A percentile compares a stretch with the other conserved stretches of the same genome.
Evolutionary conservation across 2,797 vertebrate species (phyloP).

Genomic region (Chelonia mydas): DNA sequence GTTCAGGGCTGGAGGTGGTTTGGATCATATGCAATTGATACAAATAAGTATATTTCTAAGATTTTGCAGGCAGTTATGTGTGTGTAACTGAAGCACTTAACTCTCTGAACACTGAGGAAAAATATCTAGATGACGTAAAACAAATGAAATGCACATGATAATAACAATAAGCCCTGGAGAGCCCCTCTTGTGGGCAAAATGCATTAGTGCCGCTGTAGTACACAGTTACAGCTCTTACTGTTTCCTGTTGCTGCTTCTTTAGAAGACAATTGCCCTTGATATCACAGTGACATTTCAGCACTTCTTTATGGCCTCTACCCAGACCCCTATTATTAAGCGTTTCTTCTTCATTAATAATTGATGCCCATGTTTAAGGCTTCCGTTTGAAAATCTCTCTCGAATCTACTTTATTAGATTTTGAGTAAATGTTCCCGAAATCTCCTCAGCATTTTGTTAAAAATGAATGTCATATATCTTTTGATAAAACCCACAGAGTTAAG

Average conservation of each 20-base stretch:
- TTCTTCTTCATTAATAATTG: constrained; percentile 79
- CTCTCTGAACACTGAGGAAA: not conserved
- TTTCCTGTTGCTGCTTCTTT: constrained; percentile 53
- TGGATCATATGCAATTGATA: constrained; percentile 26
- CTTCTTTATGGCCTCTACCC: constrained; percentile 57
- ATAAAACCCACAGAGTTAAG: constrained; percentile 81
- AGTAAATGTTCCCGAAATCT: constrained; percentile 78
- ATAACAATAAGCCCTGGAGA: not conserved
- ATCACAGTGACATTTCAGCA: constrained; percentile 62
- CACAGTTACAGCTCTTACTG: constrained; percentile 16
- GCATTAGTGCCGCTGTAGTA: not conserved
- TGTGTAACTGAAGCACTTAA: not conserved
- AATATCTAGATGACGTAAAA: not conserved
- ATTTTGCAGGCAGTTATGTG: not conserved
- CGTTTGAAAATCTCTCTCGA: constrained; percentile 74
- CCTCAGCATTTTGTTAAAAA: constrained; percentile 80
- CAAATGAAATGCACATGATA: not conserved
- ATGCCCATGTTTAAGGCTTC: constrained; percentile 67
- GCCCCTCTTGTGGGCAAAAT: not conserved
- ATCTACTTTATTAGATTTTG: constrained; percentile 81
- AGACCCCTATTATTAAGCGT: constrained; percentile 70
- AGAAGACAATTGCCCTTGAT: constrained; percentile 60
- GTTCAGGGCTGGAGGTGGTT: constrained; percentile 16
- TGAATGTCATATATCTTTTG: constrained; percentile 80
- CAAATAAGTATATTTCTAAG: constrained; percentile 22